Evolutionary conservation across 2,113 vertebrate species (phyloP).

Genomic region (Apteryx mantelli): DNA sequence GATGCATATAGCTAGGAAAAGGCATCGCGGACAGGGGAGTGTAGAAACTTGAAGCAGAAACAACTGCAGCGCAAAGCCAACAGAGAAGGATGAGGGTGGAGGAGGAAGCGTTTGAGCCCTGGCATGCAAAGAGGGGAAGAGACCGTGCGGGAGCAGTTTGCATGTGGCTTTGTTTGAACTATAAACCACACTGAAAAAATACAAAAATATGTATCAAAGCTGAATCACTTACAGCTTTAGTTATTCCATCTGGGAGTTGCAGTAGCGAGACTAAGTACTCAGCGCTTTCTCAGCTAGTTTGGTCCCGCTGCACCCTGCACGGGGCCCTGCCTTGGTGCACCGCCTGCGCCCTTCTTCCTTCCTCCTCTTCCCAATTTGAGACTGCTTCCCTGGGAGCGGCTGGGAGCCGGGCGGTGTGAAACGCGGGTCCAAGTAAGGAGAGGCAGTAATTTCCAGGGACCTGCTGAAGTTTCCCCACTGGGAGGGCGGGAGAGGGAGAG

Average conservation of each 20-base stretch:
- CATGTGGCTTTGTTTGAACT: not conserved
- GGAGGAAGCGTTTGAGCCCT: fast-evolving
- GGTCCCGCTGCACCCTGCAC: not conserved
- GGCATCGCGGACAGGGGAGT: fast-evolving
- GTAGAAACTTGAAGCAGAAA: not conserved
- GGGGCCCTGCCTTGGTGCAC: not conserved
- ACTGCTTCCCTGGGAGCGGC: not conserved
- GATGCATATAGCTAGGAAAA: not conserved
- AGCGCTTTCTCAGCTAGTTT: not conserved
- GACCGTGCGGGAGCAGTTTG: not conserved
- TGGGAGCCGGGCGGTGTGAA: not conserved
- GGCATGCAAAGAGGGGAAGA: not conserved
- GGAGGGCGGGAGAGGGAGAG: not conserved
- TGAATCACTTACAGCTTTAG: not conserved
- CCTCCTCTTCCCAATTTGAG: not conserved
- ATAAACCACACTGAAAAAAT: not conserved
- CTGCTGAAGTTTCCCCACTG: not conserved
- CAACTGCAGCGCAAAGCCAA: not conserved
- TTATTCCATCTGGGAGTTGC: not conserved
- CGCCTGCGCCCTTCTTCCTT: not conserved
- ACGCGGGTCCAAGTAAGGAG: not conserved
- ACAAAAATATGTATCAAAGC: not conserved
- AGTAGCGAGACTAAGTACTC: not conserved
- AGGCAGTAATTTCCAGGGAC: not conserved
- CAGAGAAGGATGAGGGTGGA: not conserved